A percentile compares a stretch with the other conserved stretches of the same genome.
Conservation (phyloP, 1,140 invertebrate species). For the Bombus difficillimus region DNA sequence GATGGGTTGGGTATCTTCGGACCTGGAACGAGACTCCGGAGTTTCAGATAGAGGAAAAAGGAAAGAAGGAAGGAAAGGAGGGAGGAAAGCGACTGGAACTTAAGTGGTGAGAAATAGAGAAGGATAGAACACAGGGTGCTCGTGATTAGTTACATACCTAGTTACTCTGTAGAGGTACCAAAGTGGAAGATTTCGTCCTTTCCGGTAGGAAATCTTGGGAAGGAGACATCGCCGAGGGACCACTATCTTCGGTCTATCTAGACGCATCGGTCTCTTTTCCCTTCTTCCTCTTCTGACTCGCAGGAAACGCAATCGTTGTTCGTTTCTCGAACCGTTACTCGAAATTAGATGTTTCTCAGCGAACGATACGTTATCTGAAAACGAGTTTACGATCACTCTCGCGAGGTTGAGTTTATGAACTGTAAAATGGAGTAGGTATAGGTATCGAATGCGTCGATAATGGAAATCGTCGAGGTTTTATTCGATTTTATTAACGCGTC, state of each 20-base stretch:
- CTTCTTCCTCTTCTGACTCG: neutral
- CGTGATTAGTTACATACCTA: conserved; percentile 74
- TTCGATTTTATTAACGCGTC: conserved; percentile 3
- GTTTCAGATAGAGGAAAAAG: conserved; percentile 38
- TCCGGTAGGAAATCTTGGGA: conserved; percentile 34
- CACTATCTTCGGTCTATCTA: conserved; percentile 49
- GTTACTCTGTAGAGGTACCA: conserved; percentile 67
- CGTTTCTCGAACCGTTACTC: neutral
- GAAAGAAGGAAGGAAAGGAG: conserved; percentile 31
- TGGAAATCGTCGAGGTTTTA: neutral
- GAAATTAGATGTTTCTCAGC: conserved; percentile 3
- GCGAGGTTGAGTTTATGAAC: neutral
- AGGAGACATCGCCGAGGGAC: conserved; percentile 52
- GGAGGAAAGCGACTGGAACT: conserved; percentile 32
- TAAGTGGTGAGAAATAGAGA: conserved; percentile 48
- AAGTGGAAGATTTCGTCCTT: conserved; percentile 63
- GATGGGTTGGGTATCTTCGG: conserved; percentile 34
- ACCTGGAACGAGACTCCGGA: conserved; percentile 29
- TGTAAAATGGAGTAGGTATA: neutral
- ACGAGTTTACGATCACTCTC: neutral
- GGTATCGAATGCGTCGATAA: neutral
- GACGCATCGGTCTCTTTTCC: conserved; percentile 20
- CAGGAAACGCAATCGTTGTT: neutral
- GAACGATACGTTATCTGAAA: neutral
- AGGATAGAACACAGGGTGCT: conserved; percentile 38